These are phyloP conservation scores for Alaudala cheleensis DNA, from an alignment of 2,113 vertebrate genomes.

Conservation along the genomic window DNA sequence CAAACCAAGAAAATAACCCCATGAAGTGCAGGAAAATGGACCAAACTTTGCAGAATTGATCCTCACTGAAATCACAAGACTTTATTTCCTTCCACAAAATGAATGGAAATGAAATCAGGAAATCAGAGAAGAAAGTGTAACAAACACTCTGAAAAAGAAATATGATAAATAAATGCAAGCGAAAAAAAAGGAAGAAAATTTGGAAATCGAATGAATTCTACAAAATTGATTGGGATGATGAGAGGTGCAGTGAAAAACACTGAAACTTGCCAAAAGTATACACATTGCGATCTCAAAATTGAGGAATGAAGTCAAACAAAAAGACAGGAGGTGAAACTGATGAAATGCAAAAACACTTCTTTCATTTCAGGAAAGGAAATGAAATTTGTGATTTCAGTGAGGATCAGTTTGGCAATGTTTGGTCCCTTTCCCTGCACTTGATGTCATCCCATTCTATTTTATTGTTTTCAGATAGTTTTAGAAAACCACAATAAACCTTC, in stretches of 20 bases:
- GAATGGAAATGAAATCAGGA: background rate
- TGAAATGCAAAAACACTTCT: background rate
- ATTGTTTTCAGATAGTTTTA: background rate
- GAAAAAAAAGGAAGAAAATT: background rate
- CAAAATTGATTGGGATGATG: background rate
- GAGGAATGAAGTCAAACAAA: background rate
- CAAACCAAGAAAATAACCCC: too few relatives aligned
- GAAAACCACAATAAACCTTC: background rate
- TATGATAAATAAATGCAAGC: background rate
- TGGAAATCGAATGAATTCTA: background rate
- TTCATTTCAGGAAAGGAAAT: background rate
- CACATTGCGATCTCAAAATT: fast-evolving
- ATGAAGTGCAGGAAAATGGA: background rate
- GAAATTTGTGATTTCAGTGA: background rate
- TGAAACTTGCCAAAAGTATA: background rate
- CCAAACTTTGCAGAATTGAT: background rate
- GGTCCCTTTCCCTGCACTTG: background rate
- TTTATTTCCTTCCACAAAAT: background rate
- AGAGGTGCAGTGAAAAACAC: background rate
- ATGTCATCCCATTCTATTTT: background rate
- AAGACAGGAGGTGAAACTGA: background rate
- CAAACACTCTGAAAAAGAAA: background rate
- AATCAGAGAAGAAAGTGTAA: background rate
- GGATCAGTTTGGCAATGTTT: background rate
- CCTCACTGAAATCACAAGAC: background rate